phyloP scores from a whole-genome alignment of 2,888 invertebrate genomes.

The Teinopalpus imperialis region DNA sequence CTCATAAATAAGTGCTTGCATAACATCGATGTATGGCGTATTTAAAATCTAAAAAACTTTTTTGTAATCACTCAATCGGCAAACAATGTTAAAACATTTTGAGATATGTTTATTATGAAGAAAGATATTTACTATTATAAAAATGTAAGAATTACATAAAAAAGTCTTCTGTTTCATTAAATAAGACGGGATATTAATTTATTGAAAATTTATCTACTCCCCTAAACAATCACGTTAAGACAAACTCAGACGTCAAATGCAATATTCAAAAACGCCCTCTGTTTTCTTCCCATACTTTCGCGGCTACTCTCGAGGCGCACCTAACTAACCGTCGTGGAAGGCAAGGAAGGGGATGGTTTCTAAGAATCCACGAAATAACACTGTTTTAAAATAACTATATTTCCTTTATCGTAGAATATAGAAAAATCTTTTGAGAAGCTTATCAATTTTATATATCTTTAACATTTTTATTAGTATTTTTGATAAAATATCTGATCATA shows the following conservation, averaged over 20 bases:
- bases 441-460: no score
- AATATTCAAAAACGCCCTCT: slow-evolving; percentile 64
- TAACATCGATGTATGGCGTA: slow-evolving; percentile 27
- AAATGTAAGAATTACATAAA: no score
- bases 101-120: no score
- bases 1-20: slow-evolving; percentile 51
- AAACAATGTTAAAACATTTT: no score
- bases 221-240: slow-evolving; percentile 39
- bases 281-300: slow-evolving; percentile 54
- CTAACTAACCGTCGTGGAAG: slow-evolving; percentile 74
- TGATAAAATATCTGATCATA: no score
- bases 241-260: slow-evolving; percentile 63
- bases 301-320: slow-evolving; percentile 51
- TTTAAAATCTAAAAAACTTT: slow-evolving; percentile 32
- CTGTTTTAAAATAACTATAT: slow-evolving; percentile 43
- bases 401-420: background rate
- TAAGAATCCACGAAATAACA: slow-evolving; percentile 54
- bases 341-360: slow-evolving; percentile 52
- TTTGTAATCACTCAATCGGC: slow-evolving; percentile 52
- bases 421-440: no score
- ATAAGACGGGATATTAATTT: slow-evolving; percentile 40
- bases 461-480: no score
- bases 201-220: slow-evolving; percentile 22
- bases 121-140: no score
- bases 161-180: no score